Conservation (phyloP, 1,140 invertebrate species). For the Drosophila pectinifera region DNA sequence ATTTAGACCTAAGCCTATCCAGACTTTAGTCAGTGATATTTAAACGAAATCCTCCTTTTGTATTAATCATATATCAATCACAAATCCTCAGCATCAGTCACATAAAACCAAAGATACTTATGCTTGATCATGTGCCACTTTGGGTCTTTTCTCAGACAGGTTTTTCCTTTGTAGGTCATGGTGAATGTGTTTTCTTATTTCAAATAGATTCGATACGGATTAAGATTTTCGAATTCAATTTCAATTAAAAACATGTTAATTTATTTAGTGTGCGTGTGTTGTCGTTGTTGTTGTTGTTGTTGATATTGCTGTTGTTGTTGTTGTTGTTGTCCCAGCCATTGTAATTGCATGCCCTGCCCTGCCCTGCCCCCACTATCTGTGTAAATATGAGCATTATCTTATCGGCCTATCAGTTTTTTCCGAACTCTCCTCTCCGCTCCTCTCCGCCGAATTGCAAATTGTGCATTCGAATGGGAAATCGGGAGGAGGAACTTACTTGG, state of each 20-base stretch:
- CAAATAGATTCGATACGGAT: not conserved
- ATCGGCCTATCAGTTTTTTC: constrained; percentile 60
- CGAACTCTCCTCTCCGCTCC: constrained; percentile 9
- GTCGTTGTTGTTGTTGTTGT: constrained; percentile 13
- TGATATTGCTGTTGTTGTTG: constrained; percentile 9
- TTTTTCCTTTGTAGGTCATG: constrained; percentile 61
- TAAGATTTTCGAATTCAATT: constrained; percentile 9
- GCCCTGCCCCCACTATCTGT: constrained; percentile 16
- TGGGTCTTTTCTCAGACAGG: constrained; percentile 16
- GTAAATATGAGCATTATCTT: constrained; percentile 62
- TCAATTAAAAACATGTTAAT: not conserved
- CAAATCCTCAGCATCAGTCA: constrained; percentile 1
- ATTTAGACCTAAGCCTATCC: no score
- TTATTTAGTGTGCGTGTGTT: constrained; percentile 13
- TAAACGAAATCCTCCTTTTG: not conserved
- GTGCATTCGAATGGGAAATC: constrained; percentile 8
- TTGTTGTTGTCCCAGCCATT: constrained; percentile 16
- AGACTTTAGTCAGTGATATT: no score
- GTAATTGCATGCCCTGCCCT: constrained; percentile 57
- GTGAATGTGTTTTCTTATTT: constrained; percentile 53
- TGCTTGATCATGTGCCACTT: not conserved
- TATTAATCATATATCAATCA: constrained; percentile 2
- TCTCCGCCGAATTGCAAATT: constrained; percentile 27
- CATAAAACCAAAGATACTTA: not conserved
- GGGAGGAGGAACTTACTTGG: constrained; percentile 20